phyloP scores from a whole-genome alignment of 2,113 vertebrate genomes.

The Nicator chloris region DNA sequence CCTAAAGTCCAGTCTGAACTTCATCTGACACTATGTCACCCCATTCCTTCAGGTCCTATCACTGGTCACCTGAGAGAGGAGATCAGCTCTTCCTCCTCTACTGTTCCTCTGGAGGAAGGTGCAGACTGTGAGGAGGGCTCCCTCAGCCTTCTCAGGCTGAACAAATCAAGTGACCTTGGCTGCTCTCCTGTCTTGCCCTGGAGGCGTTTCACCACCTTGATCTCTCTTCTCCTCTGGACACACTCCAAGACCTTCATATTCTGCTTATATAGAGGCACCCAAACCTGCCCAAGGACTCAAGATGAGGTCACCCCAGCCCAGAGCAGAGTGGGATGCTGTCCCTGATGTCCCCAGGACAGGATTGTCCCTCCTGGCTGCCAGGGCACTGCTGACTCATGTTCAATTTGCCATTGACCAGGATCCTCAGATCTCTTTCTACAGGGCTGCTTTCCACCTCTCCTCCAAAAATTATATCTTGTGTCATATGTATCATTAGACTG shows the following conservation, averaged over 20 bases:
- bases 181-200: not conserved
- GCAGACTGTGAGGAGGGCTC: not conserved
- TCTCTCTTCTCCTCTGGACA: not conserved
- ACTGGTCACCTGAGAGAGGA: not conserved
- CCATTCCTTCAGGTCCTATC: not conserved
- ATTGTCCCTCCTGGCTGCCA: not conserved
- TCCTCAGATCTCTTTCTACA: rapidly evolving
- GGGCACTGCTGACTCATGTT: not conserved
- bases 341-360: not conserved
- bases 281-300: rapidly evolving
- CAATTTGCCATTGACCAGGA: rapidly evolving
- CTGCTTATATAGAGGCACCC: rapidly evolving
- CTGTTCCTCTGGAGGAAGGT: not conserved
- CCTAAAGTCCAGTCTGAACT: not conserved
- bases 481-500: not conserved
- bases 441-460: not conserved
- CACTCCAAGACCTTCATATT: not conserved
- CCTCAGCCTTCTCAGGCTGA: not conserved
- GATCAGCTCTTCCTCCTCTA: not conserved
- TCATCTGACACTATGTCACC: not conserved
- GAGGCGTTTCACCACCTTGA: not conserved
- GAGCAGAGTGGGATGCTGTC: not conserved
- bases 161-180: rapidly evolving
- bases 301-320: rapidly evolving
- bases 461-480: not conserved